These are phyloP conservation scores for Biston betularia DNA, from an alignment of 2,888 invertebrate species.

Conservation along the genomic window DNA sequence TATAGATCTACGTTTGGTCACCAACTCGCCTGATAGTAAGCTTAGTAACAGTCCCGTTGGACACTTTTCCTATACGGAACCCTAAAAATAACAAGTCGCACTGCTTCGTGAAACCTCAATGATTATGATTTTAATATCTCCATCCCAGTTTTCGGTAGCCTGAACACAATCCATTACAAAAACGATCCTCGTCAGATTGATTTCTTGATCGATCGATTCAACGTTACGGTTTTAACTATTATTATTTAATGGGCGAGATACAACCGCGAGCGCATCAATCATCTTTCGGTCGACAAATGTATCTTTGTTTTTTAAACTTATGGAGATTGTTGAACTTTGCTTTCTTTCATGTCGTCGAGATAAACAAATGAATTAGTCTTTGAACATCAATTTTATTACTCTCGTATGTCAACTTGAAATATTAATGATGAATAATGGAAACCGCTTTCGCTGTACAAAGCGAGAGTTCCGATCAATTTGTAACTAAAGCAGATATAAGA, in stretches of 20 bases:
- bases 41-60: too few relatives aligned
- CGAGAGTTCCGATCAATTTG: conserved; percentile 23
- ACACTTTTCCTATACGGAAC: too few relatives aligned
- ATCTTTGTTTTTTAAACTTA: conserved; percentile 64
- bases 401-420: conserved; percentile 24
- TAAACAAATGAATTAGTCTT: conserved; percentile 54
- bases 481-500: conserved; percentile 21
- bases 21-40: too few relatives aligned
- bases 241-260: conserved; percentile 84
- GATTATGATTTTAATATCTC: conserved; percentile 45
- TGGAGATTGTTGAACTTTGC: conserved; percentile 61
- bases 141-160: conserved; percentile 75
- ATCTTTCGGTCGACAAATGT: conserved; percentile 76
- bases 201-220: conserved; percentile 81
- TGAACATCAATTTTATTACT: conserved; percentile 33
- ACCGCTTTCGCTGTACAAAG: conserved; percentile 14
- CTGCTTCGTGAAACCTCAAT: neutral
- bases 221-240: conserved; percentile 77
- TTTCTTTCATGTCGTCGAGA: conserved; percentile 61
- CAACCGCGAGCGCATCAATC: conserved; percentile 75
- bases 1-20: too few relatives aligned
- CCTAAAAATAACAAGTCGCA: neutral
- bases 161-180: conserved; percentile 76
- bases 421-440: conserved; percentile 31
- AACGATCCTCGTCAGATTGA: conserved; percentile 76